Conservation (phyloP, 2,797 vertebrate species). For the Percopsis omiscomaycus region DNA sequence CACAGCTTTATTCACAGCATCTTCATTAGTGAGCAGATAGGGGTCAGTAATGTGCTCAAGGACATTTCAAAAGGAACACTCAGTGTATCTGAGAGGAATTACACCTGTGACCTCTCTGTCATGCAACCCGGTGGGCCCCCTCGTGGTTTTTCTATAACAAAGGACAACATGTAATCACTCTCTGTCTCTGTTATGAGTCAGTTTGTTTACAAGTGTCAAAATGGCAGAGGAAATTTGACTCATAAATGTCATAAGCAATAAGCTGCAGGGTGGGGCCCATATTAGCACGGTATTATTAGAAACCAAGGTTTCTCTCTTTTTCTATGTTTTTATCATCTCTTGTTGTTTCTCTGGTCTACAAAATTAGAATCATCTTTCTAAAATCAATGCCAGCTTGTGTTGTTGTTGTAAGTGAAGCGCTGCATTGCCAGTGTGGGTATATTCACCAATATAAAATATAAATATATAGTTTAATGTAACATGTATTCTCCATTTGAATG, state of each 20-base stretch:
- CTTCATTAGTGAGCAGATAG: no score
- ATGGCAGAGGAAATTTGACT: conserved; percentile 66
- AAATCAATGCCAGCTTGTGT: conserved; percentile 37
- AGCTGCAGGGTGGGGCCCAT: conserved; percentile 44
- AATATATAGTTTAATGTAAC: neutral
- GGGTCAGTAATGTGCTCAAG: no score
- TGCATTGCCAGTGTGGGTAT: neutral
- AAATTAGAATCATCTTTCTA: conserved; percentile 22
- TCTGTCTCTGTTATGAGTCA: conserved; percentile 60
- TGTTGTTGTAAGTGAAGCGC: conserved; percentile 2
- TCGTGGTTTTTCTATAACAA: neutral
- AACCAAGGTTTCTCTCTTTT: neutral
- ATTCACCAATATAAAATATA: neutral
- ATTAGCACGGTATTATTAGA: conserved; percentile 45
- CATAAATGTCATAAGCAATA: conserved; percentile 77
- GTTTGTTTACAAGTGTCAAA: conserved; percentile 56
- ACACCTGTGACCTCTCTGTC: no score
- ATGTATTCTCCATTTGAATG: neutral
- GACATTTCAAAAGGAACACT: no score
- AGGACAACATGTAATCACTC: conserved; percentile 21
- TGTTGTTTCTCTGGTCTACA: conserved; percentile 1
- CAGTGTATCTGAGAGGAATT: no score
- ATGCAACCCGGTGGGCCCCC: no score
- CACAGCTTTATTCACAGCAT: no score
- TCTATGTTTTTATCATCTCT: neutral